Evolutionary conservation across 2,113 vertebrate genomes (phyloP).

Genomic region (Ranitomeya imitator): DNA sequence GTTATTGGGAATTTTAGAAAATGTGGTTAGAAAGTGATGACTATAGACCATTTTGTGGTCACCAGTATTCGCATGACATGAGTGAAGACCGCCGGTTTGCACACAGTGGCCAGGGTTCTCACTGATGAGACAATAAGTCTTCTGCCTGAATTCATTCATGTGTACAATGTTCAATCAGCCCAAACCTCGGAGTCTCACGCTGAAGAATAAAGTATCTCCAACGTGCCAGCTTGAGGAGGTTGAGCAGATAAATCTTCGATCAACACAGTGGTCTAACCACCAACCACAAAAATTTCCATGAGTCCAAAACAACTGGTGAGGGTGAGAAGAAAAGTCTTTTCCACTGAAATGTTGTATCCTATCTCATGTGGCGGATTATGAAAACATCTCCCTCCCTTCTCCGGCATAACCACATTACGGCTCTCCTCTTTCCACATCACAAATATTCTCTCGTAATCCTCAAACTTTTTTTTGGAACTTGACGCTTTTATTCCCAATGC

Average conservation of each 20-base stretch:
- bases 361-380: conserved; percentile 17
- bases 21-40: background rate
- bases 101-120: background rate
- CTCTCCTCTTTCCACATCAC: conserved; percentile 39
- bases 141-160: background rate
- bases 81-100: background rate
- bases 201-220: background rate
- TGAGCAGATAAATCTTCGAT: conserved; percentile 18
- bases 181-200: background rate
- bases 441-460: conserved; percentile 34
- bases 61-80: background rate
- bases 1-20: background rate
- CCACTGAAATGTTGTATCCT: conserved; percentile 9
- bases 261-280: conserved; percentile 37
- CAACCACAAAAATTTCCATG: conserved; percentile 37
- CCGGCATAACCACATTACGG: background rate
- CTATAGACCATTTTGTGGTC: background rate
- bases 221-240: background rate
- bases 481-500: background rate
- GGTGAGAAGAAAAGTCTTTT: conserved; percentile 15
- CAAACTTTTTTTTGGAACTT: conserved; percentile 29
- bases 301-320: background rate
- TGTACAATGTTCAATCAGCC: background rate
- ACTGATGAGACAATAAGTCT: background rate
- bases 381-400: conserved; percentile 19